These are phyloP conservation scores for Hydraecia micacea DNA, from an alignment of 2,888 invertebrate genomes.

Conservation along the genomic window DNA sequence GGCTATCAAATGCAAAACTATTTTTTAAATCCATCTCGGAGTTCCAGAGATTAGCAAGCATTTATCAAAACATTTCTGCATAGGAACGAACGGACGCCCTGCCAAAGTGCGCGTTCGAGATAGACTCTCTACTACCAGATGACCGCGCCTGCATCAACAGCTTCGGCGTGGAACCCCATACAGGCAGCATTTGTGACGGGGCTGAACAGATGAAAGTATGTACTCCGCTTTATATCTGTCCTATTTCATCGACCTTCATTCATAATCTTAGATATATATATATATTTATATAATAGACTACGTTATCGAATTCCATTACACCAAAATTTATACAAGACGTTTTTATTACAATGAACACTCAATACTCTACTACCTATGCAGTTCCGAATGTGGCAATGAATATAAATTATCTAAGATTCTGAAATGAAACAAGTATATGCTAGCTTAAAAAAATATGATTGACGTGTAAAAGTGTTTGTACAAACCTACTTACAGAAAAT, in stretches of 20 bases:
- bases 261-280: background rate
- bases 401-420: background rate
- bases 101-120: conserved; percentile 86
- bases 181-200: conserved; percentile 81
- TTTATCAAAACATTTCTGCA: conserved; percentile 15
- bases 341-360: background rate
- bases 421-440: background rate
- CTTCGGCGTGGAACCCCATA: conserved; percentile 82
- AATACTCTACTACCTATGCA: background rate
- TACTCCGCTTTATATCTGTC: background rate
- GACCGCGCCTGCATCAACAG: conserved; percentile 86
- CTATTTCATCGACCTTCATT: background rate
- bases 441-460: no score
- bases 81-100: conserved; percentile 83
- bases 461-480: no score
- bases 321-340: background rate
- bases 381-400: background rate
- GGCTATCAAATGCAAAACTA: background rate
- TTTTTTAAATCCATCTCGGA: background rate
- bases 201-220: conserved; percentile 87
- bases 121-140: conserved; percentile 83
- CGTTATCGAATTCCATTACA: no score
- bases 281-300: background rate
- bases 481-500: no score
- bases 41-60: background rate